A percentile compares a stretch with the other conserved stretches of the same genome.
Conservation (phyloP, 1,140 invertebrate genomes). For the Araneus ventricosus region DNA sequence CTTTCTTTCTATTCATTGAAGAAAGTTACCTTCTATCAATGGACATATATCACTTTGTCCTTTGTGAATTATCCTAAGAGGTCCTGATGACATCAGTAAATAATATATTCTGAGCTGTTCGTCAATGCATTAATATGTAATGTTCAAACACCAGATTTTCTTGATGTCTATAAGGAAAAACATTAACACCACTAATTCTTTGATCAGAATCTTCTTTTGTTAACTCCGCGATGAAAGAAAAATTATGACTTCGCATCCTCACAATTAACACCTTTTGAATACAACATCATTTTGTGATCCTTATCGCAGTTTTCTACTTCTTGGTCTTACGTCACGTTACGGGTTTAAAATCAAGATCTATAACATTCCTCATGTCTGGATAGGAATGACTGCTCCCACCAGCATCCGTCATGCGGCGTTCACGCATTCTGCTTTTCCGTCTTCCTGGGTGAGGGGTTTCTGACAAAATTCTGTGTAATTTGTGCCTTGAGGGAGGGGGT, state of each 20-base stretch:
- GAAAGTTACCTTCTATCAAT: no score
- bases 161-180: not conserved
- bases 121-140: not conserved
- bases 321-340: slow-evolving; percentile 47
- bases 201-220: not conserved
- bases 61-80: no score
- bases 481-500: slow-evolving; percentile 60
- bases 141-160: not conserved
- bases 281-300: no score
- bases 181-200: not conserved
- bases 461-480: slow-evolving; percentile 76
- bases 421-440: slow-evolving; percentile 61
- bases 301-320: not conserved
- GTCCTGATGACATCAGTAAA: no score
- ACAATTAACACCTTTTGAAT: no score
- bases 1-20: no score
- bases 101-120: no score
- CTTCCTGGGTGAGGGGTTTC: slow-evolving; percentile 76
- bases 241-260: not conserved
- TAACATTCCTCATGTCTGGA: slow-evolving; percentile 75
- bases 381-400: slow-evolving; percentile 74
- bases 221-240: not conserved
- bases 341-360: slow-evolving; percentile 60
- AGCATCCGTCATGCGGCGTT: slow-evolving; percentile 75
- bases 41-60: no score